These are phyloP conservation scores for Tyto alba DNA, from an alignment of 2,113 vertebrate species.

Conservation along the genomic window DNA sequence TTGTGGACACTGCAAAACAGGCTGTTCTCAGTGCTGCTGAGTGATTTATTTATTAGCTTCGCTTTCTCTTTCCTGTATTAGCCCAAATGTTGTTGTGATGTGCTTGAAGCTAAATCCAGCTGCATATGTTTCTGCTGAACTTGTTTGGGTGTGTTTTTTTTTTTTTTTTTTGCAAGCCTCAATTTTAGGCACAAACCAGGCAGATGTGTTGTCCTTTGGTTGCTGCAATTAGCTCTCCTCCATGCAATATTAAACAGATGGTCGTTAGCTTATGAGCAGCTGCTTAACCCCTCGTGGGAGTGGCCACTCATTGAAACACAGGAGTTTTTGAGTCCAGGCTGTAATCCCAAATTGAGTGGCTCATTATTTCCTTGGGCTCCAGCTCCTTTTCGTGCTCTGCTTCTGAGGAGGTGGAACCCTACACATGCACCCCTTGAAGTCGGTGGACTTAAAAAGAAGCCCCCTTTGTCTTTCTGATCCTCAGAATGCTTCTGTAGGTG, in stretches of 20 bases:
- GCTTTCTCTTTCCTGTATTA: neutral
- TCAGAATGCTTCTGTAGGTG: neutral
- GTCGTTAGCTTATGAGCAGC: neutral
- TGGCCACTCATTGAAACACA: neutral
- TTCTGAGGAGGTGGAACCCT: neutral
- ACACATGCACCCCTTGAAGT: neutral
- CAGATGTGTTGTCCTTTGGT: neutral
- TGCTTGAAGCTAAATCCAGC: neutral
- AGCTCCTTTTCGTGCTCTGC: fast-evolving
- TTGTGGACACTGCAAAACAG: neutral
- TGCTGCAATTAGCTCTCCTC: neutral
- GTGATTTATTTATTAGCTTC: neutral
- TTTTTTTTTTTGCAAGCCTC: neutral
- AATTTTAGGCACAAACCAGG: neutral
- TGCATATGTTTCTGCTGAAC: neutral
- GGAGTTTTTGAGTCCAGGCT: neutral
- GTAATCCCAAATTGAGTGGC: neutral
- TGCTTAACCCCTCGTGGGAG: neutral
- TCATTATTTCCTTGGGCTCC: neutral
- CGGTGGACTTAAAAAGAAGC: neutral
- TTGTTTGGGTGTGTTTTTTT: neutral
- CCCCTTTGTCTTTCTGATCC: neutral
- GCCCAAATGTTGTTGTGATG: neutral
- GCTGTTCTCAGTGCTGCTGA: neutral
- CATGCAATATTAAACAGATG: neutral